Conservation (phyloP, 1,140 invertebrate genomes). For the Leguminivora glycinivorella region DNA sequence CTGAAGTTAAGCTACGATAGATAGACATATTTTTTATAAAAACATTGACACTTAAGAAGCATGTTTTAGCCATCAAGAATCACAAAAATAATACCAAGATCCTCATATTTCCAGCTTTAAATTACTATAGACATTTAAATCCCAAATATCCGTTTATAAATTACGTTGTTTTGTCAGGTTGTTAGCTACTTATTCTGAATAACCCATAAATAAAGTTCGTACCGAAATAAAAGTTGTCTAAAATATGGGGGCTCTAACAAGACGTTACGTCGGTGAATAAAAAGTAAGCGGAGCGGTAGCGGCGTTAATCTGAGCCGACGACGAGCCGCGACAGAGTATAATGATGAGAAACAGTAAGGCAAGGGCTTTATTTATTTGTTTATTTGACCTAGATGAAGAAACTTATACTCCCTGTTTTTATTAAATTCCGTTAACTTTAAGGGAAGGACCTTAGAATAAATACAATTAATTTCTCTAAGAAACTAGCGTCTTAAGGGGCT, state of each 20-base stretch:
- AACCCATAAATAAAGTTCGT: conserved; percentile 20
- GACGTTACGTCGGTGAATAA: conserved; percentile 33
- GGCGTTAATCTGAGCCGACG: conserved; percentile 52
- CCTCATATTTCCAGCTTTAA: neutral
- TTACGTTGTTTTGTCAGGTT: conserved; percentile 22
- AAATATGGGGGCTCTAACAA: conserved; percentile 23
- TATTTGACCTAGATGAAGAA: too few species aligned
- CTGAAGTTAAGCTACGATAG: too few species aligned
- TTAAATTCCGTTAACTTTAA: too few species aligned
- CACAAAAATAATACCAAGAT: neutral
- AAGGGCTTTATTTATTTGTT: too few species aligned
- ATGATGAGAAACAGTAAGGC: neutral
- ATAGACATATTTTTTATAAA: neutral
- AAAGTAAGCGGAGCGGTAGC: conserved; percentile 38
- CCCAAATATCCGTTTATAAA: conserved; percentile 7
- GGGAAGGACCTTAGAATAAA: too few species aligned
- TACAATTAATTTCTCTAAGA: too few species aligned
- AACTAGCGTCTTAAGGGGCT: too few species aligned
- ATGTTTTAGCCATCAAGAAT: neutral
- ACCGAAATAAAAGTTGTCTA: conserved; percentile 24
- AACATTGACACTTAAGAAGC: neutral
- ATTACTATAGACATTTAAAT: conserved; percentile 30
- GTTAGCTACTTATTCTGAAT: conserved; percentile 27
- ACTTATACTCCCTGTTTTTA: too few species aligned
- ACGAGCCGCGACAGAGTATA: conserved; percentile 38